Conservation (phyloP, 2,888 invertebrate species). For the Homarus gammarus region DNA sequence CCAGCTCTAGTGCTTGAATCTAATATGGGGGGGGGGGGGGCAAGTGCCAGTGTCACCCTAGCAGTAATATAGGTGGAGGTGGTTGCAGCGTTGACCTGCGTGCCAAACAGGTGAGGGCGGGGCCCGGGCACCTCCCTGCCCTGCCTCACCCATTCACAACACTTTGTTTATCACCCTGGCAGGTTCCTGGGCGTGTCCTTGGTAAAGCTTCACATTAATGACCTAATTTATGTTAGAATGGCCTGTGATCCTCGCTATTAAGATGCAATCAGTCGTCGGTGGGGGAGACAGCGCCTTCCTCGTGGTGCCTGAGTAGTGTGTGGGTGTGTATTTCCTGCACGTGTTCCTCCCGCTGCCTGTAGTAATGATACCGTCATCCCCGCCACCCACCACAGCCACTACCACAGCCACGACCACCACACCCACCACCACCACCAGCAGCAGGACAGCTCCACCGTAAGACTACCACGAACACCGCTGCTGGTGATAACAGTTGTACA, state of each 20-base stretch:
- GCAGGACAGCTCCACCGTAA: not conserved
- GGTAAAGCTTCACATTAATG: too few relatives aligned
- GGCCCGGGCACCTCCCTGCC: not conserved
- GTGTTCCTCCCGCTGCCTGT: not conserved
- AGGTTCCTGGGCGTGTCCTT: too few relatives aligned
- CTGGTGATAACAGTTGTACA: too few relatives aligned
- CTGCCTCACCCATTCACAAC: too few relatives aligned
- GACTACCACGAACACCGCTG: not conserved
- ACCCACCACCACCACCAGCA: not conserved
- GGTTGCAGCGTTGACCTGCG: constrained; percentile 24
- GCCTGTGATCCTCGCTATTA: too few relatives aligned
- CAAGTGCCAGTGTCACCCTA: not conserved
- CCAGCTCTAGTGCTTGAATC: not conserved
- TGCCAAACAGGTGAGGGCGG: constrained; percentile 33
- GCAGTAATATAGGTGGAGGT: not conserved
- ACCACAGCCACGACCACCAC: not conserved
- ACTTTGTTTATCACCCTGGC: too few relatives aligned
- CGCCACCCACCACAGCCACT: not conserved
- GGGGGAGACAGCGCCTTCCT: too few relatives aligned
- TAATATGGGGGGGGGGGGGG: not conserved
- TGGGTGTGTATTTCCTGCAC: not conserved
- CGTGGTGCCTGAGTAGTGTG: too few relatives aligned
- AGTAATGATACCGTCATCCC: not conserved
- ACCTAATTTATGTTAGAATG: too few relatives aligned
- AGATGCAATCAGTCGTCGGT: too few relatives aligned